phyloP scores from a whole-genome alignment of 2,888 invertebrate genomes.

The Pyrgus malvae region DNA sequence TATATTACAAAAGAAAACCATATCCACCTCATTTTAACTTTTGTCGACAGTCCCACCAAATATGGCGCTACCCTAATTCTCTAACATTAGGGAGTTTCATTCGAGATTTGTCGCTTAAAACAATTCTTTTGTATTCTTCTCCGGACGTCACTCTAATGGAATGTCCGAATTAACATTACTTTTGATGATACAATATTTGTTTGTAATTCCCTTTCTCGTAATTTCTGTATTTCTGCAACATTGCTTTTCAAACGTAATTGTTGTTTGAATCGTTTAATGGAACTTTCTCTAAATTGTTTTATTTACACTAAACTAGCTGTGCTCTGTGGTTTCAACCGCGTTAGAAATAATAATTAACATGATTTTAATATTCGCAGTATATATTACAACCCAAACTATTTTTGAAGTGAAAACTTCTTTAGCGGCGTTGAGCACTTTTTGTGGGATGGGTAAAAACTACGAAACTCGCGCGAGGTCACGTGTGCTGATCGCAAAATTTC shows the following conservation, averaged over 20 bases:
- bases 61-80: not conserved
- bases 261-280: constrained; percentile 5
- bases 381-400: no score
- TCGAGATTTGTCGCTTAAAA: constrained; percentile 25
- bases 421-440: no score
- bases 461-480: no score
- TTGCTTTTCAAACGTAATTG: constrained; percentile 13
- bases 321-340: no score
- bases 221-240: constrained; percentile 13
- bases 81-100: constrained; percentile 11
- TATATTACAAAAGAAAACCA: no score
- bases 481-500: no score
- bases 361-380: not conserved
- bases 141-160: constrained; percentile 33
- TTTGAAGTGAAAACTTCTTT: no score
- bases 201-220: constrained; percentile 22
- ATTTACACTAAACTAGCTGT: no score
- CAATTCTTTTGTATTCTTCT: constrained; percentile 29
- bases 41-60: not conserved
- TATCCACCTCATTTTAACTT: not conserved
- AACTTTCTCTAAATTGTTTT: not conserved
- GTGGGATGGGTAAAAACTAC: no score
- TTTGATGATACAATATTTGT: constrained; percentile 37
- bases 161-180: constrained; percentile 36
- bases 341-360: no score